These are phyloP conservation scores for Ericerus pela DNA, from an alignment of 1,140 invertebrate species.

Conservation along the genomic window DNA sequence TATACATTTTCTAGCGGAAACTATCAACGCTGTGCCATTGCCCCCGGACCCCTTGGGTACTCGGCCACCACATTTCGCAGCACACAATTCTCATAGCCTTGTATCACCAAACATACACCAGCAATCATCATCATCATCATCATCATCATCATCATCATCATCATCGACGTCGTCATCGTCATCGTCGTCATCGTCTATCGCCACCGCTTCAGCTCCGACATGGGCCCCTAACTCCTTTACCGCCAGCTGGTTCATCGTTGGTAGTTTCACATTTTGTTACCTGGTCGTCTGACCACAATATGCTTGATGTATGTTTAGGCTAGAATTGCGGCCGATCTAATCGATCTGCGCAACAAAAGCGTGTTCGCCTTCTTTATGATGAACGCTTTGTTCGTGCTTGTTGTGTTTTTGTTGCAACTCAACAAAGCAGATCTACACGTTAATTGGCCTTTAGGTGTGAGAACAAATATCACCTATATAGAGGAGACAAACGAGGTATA, in stretches of 20 bases:
- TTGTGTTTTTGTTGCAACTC: constrained; percentile 94
- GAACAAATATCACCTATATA: constrained; percentile 84
- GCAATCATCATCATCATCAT: no score
- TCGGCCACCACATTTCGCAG: no score
- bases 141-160: no score
- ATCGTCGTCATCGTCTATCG: no score
- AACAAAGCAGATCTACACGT: constrained; percentile 93
- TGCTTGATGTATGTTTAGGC: constrained; percentile 49
- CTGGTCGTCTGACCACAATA: not conserved
- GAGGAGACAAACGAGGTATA: constrained; percentile 74
- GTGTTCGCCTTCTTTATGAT: constrained; percentile 98
- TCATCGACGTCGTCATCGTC: no score
- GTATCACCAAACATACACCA: no score
- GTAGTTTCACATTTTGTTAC: constrained; percentile 11
- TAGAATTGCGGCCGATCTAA: constrained; percentile 70
- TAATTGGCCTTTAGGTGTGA: constrained; percentile 84
- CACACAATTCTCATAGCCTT: no score
- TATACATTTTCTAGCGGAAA: constrained; percentile 6
- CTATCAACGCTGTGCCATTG: constrained; percentile 5
- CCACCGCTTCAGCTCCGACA: not conserved
- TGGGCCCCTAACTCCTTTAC: not conserved
- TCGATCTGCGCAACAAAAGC: constrained; percentile 86
- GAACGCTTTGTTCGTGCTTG: constrained; percentile 96
- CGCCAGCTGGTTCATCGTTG: not conserved
- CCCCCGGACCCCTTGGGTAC: no score